Conservation (phyloP, 2,888 invertebrate species). For the Notodonta ziczac region DNA sequence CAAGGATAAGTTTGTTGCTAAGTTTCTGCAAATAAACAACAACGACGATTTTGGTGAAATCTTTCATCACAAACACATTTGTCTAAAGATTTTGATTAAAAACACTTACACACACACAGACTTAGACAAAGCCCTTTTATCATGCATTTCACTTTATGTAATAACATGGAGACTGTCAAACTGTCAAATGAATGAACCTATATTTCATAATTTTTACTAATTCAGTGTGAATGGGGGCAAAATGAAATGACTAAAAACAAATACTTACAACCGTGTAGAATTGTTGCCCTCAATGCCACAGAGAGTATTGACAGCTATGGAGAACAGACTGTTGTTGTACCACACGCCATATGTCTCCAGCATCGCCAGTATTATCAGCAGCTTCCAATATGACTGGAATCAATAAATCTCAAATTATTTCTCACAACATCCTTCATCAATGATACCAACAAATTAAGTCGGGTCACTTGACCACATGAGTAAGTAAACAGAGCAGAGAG, state of each 20-base stretch:
- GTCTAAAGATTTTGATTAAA: too few relatives aligned
- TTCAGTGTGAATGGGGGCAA: too few relatives aligned
- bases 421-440: not conserved
- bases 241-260: too few relatives aligned
- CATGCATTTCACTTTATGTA: too few relatives aligned
- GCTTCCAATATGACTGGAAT: slow-evolving; percentile 90
- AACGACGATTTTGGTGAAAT: too few relatives aligned
- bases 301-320: slow-evolving; percentile 57
- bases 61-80: too few relatives aligned
- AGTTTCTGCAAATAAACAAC: slow-evolving; percentile 43
- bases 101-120: too few relatives aligned
- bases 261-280: slow-evolving; percentile 62
- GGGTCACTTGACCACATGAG: not conserved
- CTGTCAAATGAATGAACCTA: too few relatives aligned
- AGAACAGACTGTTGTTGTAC: slow-evolving; percentile 74
- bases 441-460: not conserved
- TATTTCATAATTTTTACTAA: too few relatives aligned
- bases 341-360: slow-evolving; percentile 92
- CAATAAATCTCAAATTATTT: not conserved
- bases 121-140: too few relatives aligned
- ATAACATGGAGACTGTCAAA: too few relatives aligned
- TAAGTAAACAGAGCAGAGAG: too few relatives aligned
- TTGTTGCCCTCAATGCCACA: slow-evolving; percentile 60
- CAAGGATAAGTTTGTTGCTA: slow-evolving; percentile 47
- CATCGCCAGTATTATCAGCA: slow-evolving; percentile 90